phyloP scores from a whole-genome alignment of 2,888 invertebrate species.

The Clitarchus hookeri region DNA sequence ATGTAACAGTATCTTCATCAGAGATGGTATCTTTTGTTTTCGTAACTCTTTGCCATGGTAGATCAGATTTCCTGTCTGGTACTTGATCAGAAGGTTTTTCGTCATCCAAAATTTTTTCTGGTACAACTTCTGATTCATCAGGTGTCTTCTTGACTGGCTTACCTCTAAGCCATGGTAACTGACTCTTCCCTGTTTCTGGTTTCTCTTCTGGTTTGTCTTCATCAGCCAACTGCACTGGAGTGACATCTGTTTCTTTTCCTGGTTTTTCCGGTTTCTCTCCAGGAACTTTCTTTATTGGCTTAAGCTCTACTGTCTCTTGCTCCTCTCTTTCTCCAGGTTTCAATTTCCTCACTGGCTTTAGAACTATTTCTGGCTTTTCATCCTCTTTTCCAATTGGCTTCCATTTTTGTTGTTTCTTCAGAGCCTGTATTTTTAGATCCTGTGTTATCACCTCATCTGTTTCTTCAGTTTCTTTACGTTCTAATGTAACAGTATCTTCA shows the following conservation, averaged over 20 bases:
- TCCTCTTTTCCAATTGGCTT: constrained; percentile 27
- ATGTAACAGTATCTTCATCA: too few species aligned
- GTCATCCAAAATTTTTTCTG: constrained; percentile 6
- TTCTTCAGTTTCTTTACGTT: constrained; percentile 27
- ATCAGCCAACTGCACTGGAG: constrained; percentile 20
- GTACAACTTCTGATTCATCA: constrained; percentile 4
- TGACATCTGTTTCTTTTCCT: not conserved
- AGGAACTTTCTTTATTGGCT: constrained; percentile 32
- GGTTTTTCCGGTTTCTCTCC: constrained; percentile 27
- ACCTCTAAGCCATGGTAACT: constrained; percentile 27
- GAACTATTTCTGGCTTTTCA: constrained; percentile 31
- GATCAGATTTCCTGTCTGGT: constrained; percentile 31
- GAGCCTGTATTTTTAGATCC: constrained; percentile 38
- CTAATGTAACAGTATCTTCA: constrained; percentile 29
- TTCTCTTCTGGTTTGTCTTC: constrained; percentile 40
- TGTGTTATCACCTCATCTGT: constrained; percentile 30
- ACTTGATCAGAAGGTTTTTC: constrained; percentile 39
- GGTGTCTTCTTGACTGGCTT: constrained; percentile 6
- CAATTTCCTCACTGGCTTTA: constrained; percentile 44
- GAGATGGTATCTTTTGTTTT: too few species aligned
- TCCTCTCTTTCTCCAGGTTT: constrained; percentile 32
- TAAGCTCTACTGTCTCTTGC: constrained; percentile 38
- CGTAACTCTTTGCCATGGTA: constrained; percentile 34
- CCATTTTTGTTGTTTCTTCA: constrained; percentile 32
- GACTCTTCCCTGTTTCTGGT: constrained; percentile 34